Conservation (phyloP, 2,888 invertebrate genomes). For the Autographa gamma region DNA sequence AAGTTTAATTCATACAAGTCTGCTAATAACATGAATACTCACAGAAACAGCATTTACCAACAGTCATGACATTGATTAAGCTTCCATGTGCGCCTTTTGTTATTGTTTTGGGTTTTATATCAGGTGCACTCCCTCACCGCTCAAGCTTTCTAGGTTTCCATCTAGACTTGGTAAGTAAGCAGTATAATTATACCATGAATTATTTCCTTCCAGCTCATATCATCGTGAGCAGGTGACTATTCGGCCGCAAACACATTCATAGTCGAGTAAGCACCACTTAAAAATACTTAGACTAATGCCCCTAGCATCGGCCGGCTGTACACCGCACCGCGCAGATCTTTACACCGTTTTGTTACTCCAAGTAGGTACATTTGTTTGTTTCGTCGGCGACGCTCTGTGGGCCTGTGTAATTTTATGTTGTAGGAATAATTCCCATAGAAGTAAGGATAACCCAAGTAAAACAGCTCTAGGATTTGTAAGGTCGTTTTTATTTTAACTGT, state of each 20-base stretch:
- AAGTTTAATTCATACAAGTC: neutral
- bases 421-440: slow-evolving; percentile 83
- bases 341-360: slow-evolving; percentile 33
- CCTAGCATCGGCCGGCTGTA: slow-evolving; percentile 57
- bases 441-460: slow-evolving; percentile 80
- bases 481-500: slow-evolving; percentile 70
- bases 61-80: neutral
- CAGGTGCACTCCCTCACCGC: neutral
- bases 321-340: slow-evolving; percentile 35
- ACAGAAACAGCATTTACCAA: neutral
- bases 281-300: slow-evolving; percentile 77
- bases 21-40: neutral
- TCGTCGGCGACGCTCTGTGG: slow-evolving; percentile 64
- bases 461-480: slow-evolving; percentile 74
- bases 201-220: slow-evolving; percentile 82
- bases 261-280: slow-evolving; percentile 84
- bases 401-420: slow-evolving; percentile 80
- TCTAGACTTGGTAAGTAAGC: neutral
- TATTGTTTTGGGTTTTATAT: neutral
- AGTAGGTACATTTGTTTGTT: slow-evolving; percentile 47
- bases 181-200: slow-evolving; percentile 20
- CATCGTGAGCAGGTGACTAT: slow-evolving; percentile 87
- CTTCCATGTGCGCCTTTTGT: neutral
- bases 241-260: slow-evolving; percentile 84
- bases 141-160: slow-evolving; percentile 10